Percentiles rank a stretch among this genome's conserved stretches.
phyloP scores from a whole-genome alignment of 2,888 invertebrate species.

The Ormyrus nitidulus region DNA sequence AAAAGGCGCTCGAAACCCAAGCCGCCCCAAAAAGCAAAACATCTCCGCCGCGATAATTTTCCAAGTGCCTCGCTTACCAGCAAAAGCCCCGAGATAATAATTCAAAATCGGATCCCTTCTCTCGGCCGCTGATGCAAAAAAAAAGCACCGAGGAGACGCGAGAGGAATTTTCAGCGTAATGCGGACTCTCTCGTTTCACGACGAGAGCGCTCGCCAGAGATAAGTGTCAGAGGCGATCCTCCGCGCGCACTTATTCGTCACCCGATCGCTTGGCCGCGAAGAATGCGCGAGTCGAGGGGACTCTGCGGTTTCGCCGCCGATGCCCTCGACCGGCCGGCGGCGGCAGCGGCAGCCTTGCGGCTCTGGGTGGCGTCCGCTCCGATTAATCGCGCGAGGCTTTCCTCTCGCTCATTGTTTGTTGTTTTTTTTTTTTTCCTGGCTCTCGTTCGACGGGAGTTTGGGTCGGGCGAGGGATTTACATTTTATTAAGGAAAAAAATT shows the following conservation, averaged over 20 bases:
- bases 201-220: constrained; percentile 31
- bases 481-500: no score
- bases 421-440: no score
- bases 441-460: no score
- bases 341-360: background rate
- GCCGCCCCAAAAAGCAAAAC: no score
- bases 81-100: no score
- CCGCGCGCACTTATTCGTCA: constrained; percentile 40
- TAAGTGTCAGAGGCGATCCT: constrained; percentile 43
- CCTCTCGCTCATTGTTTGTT: no score
- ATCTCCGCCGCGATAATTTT: no score
- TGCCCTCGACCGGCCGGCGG: background rate
- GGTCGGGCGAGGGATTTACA: no score
- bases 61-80: no score
- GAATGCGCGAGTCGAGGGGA: constrained; percentile 38
- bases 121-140: background rate
- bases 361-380: background rate
- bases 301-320: constrained; percentile 28
- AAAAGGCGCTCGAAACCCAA: no score
- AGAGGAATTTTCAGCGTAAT: constrained; percentile 32
- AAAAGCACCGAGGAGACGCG: background rate
- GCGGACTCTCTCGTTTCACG: constrained; percentile 42
- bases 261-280: constrained; percentile 43
- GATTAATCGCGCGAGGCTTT: background rate
- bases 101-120: no score